Conservation (phyloP, 2,113 vertebrate species). For the Euleptes europaea region DNA sequence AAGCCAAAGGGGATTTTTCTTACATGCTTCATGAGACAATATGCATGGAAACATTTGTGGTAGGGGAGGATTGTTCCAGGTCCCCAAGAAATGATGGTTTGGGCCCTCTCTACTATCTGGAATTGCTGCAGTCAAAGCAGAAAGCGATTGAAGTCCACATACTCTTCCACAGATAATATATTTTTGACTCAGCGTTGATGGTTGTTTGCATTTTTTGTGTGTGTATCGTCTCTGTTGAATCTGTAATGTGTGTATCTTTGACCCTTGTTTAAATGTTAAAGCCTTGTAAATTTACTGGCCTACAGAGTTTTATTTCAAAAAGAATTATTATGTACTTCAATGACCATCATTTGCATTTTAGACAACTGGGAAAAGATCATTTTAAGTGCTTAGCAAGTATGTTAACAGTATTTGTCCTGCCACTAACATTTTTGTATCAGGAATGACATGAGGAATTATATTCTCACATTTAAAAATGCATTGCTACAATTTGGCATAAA, state of each 20-base stretch:
- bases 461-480: slow-evolving; percentile 10
- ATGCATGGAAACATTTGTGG: background rate
- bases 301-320: slow-evolving; percentile 17
- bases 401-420: background rate
- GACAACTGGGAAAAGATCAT: background rate
- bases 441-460: background rate
- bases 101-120: background rate
- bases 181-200: background rate
- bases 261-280: slow-evolving; percentile 18
- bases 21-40: background rate
- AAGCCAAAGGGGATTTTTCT: too few relatives aligned
- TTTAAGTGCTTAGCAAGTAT: slow-evolving; percentile 24
- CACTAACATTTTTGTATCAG: slow-evolving; percentile 12
- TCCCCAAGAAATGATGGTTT: background rate
- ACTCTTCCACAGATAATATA: background rate
- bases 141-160: background rate
- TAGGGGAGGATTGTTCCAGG: too few relatives aligned
- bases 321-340: background rate
- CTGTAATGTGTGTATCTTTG: slow-evolving; percentile 39
- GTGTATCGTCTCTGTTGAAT: slow-evolving; percentile 15
- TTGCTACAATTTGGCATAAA: background rate
- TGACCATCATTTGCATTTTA: slow-evolving; percentile 12
- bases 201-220: slow-evolving; percentile 18
- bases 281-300: slow-evolving; percentile 39
- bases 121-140: background rate